Base-by-base conservation (phyloP, 2,888 invertebrate genomes). In the Chrysina gloriosa region DNA sequence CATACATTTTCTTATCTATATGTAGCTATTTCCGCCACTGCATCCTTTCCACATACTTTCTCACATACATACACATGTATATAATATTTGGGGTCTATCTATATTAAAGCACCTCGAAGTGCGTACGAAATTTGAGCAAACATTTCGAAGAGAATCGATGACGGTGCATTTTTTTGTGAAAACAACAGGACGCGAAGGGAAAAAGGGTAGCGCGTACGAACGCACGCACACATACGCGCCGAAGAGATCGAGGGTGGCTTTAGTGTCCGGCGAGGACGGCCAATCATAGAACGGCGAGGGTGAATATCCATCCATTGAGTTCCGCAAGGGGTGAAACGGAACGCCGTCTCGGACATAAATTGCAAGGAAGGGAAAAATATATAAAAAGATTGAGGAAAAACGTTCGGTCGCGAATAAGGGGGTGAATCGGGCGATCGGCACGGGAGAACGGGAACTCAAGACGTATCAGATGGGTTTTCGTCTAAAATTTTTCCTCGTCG, bases 261-360 rank as follows among this genome's bases (percentile, higher is more conserved):
- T 76, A 76, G 76, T 77, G 77, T 77, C 77, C 77, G 72, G 76
- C 73, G 72, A 70, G 75, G 75, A 72, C 75, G 76, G 76, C 79
- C 79, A 79, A 79, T 78, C 63, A 74, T 71, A 69, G 71, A 70
- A 65, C 70, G 72, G 72, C 72, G 76, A 78, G 79, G 78, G 78
- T 77, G 76, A 75, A 73, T 72, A 67, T 71, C 70, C 73, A 73
- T 74, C 70, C 73, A 72, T 74, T 72, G 66, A 54, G 68, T 68
- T 70, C 73, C 73, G 72, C 75, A 77, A 77, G 78, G 77, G 78
- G 72, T 74, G 71, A 69, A 72, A 58, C 42, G 68, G 64, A 67
- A 61, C 31, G 39, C 56, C 54, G 47, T 48, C 39, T 42, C 63
- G 42, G 58, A 68, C 50, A 36, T 39, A 64, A 64, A 64, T 64